These are phyloP conservation scores for Amia ocellicauda DNA, from an alignment of 2,113 vertebrate species.

Conservation along the genomic window DNA sequence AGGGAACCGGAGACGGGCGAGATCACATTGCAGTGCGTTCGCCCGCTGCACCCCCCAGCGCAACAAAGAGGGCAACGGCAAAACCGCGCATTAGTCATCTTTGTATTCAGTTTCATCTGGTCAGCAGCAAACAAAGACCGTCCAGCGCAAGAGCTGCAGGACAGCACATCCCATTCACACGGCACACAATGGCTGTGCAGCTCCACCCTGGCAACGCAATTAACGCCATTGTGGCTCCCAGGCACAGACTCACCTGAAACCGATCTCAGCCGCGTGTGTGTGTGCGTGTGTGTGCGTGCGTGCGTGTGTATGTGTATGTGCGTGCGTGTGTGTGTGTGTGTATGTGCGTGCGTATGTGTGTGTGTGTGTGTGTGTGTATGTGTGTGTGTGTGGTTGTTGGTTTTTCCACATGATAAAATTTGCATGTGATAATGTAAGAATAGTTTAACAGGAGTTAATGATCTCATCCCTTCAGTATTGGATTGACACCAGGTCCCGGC, in stretches of 20 bases:
- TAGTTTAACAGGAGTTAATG: neutral
- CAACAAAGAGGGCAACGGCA: neutral
- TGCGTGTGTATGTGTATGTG: neutral
- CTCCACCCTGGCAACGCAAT: too few relatives aligned
- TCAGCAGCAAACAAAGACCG: too few relatives aligned
- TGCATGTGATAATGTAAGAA: neutral
- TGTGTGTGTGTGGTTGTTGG: neutral
- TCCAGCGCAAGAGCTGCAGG: too few relatives aligned
- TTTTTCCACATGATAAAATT: neutral
- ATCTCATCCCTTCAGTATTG: too few relatives aligned
- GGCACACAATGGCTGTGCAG: too few relatives aligned
- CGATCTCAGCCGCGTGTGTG: neutral
- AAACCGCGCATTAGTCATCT: neutral
- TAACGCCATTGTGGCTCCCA: too few relatives aligned
- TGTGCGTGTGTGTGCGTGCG: neutral
- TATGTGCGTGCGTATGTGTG: neutral
- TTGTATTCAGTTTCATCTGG: too few relatives aligned
- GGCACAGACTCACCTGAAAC: too few relatives aligned
- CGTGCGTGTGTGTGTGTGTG: neutral
- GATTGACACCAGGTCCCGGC: neutral
- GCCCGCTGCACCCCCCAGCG: constrained; percentile 17
- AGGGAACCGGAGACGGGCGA: too few relatives aligned
- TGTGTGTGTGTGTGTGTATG: neutral
- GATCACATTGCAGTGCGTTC: too few relatives aligned
- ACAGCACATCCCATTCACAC: too few relatives aligned